Evolutionary conservation across 1,140 invertebrate genomes (phyloP).

Genomic region (Drosophila lacteicornis): DNA sequence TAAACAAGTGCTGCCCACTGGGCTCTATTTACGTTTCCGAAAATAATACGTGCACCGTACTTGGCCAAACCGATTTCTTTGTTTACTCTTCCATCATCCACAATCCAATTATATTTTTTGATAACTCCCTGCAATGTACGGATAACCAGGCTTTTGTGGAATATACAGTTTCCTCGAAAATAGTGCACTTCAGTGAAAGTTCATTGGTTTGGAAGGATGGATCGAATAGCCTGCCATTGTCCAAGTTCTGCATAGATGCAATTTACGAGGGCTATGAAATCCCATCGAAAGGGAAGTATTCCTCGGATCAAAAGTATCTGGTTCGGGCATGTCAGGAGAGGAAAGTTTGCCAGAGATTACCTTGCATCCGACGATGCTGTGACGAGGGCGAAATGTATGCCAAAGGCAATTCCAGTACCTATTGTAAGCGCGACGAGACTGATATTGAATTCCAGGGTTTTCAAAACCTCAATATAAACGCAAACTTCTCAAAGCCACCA

Average conservation of each 20-base stretch:
- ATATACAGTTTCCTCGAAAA: constrained; percentile 11
- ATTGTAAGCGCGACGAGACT: constrained; percentile 27
- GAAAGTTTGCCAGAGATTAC: constrained; percentile 17
- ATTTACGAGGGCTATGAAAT: constrained; percentile 4
- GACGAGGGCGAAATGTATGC: constrained; percentile 39
- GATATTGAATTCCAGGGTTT: constrained; percentile 25
- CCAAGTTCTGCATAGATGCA: constrained; percentile 25
- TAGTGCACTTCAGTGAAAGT: constrained; percentile 13
- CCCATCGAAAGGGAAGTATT: not conserved
- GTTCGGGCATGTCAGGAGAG: constrained; percentile 15
- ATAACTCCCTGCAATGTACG: constrained; percentile 23
- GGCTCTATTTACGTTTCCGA: constrained; percentile 49
- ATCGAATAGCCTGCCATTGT: not conserved
- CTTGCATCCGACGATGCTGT: constrained; percentile 30
- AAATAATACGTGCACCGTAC: constrained; percentile 38
- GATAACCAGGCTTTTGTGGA: constrained; percentile 24
- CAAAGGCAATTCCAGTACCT: constrained; percentile 29
- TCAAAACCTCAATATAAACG: constrained; percentile 36
- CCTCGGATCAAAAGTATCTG: constrained; percentile 10
- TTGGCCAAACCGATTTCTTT: constrained; percentile 38
- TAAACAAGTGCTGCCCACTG: constrained; percentile 46
- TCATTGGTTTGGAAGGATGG: constrained; percentile 29
- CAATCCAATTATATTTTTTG: constrained; percentile 36
- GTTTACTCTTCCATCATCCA: constrained; percentile 42
- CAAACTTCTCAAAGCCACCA: constrained; percentile 29